Evolutionary conservation across 2,797 vertebrate species (phyloP).

Genomic region (Paramormyrops hopkinsi): DNA sequence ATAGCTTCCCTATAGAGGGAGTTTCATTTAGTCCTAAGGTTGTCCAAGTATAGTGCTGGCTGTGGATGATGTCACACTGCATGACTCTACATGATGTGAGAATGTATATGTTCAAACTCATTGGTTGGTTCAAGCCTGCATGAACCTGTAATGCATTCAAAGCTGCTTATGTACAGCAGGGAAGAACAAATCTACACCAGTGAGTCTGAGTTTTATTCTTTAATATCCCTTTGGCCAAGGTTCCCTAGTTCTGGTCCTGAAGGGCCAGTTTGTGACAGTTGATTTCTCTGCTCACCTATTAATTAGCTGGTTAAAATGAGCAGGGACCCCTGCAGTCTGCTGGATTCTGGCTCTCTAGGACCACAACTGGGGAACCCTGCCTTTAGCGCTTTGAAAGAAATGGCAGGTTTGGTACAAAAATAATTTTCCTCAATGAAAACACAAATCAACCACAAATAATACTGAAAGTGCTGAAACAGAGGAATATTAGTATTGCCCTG

Average conservation of each 20-base stretch:
- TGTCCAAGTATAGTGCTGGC: background rate
- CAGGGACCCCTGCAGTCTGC: background rate
- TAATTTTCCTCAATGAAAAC: background rate
- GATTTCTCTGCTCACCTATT: background rate
- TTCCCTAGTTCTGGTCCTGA: background rate
- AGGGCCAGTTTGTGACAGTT: background rate
- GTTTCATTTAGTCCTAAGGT: background rate
- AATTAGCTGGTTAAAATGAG: background rate
- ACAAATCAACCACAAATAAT: background rate
- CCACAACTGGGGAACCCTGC: background rate
- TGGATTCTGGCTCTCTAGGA: background rate
- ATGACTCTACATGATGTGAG: background rate
- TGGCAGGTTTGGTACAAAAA: background rate
- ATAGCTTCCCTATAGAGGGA: background rate
- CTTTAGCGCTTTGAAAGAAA: background rate
- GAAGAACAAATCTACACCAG: background rate
- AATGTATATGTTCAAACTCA: background rate
- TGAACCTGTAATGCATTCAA: background rate
- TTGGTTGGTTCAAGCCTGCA: background rate
- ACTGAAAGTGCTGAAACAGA: background rate
- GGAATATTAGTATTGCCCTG: background rate
- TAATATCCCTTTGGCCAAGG: background rate
- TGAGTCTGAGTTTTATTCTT: background rate
- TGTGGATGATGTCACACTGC: background rate
- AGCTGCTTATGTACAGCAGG: background rate